A percentile compares a stretch with the other conserved stretches of the same genome.
Conservation (phyloP, 2,888 invertebrate species). For the Branchinecta sandiegonensis region DNA sequence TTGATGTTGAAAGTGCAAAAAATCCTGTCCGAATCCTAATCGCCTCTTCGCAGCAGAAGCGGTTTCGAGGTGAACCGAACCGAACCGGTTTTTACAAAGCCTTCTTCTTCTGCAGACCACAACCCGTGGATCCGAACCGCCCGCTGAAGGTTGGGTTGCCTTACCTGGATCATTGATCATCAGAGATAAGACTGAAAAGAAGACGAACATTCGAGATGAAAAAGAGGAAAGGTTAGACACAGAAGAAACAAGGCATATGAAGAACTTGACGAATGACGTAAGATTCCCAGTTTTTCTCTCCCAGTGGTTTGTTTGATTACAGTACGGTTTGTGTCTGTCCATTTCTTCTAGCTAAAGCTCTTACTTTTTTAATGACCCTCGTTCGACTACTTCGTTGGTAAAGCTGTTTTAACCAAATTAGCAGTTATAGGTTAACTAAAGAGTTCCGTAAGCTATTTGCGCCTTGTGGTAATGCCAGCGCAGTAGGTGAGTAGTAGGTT, state of each 20-base stretch:
- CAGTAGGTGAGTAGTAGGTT: too few species aligned
- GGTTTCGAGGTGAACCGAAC: neutral
- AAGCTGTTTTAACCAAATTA: too few species aligned
- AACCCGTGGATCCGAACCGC: slow-evolving; percentile 39
- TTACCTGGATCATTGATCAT: slow-evolving; percentile 54
- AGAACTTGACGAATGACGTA: slow-evolving; percentile 75
- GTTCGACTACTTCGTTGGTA: too few species aligned
- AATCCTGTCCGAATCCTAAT: too few species aligned
- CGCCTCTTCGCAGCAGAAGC: neutral
- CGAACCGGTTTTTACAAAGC: neutral
- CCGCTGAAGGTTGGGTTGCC: slow-evolving; percentile 38
- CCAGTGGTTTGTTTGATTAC: too few species aligned
- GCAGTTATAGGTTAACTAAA: too few species aligned
- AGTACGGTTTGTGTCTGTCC: too few species aligned
- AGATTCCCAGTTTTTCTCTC: slow-evolving; percentile 29
- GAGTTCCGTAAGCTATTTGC: too few species aligned
- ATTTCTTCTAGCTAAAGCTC: too few species aligned
- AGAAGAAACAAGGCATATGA: slow-evolving; percentile 65
- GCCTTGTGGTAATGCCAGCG: too few species aligned
- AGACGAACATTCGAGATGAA: slow-evolving; percentile 64
- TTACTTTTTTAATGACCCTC: too few species aligned
- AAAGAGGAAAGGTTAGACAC: slow-evolving; percentile 65
- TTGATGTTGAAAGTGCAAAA: too few species aligned
- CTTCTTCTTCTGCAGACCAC: slow-evolving; percentile 36
- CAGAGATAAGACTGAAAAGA: slow-evolving; percentile 58